Percentiles rank a stretch among this genome's conserved stretches.
Conservation (phyloP, 2,797 vertebrate genomes). For the Steatocranus sp. region DNA sequence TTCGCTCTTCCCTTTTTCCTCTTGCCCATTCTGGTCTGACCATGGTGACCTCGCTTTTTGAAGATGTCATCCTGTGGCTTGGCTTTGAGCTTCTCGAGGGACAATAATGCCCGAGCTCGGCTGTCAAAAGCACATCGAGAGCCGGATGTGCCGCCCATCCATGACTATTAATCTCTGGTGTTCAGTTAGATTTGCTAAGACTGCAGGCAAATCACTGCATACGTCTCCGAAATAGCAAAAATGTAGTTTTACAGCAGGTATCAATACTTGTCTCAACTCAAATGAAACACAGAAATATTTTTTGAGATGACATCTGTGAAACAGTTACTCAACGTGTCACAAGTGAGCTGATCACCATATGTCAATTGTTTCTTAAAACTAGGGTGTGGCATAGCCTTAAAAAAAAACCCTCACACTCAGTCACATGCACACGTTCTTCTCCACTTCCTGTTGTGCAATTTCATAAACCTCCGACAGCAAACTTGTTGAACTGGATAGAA, state of each 20-base stretch:
- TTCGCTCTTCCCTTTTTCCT: not conserved
- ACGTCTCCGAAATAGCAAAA: not conserved
- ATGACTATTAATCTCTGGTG: conserved; percentile 19
- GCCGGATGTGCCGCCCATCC: conserved; percentile 14
- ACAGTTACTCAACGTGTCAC: conserved; percentile 14
- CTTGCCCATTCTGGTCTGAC: conserved; percentile 26
- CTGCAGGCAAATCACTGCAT: conserved; percentile 15
- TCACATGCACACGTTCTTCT: not conserved
- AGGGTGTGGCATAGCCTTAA: conserved; percentile 26
- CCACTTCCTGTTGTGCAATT: conserved; percentile 53
- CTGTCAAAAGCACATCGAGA: conserved; percentile 64
- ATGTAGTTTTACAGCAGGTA: not conserved
- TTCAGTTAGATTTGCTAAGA: conserved; percentile 11
- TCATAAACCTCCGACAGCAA: conserved; percentile 16
- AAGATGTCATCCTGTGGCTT: conserved; percentile 15
- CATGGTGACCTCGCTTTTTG: conserved; percentile 43
- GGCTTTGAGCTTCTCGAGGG: conserved; percentile 21
- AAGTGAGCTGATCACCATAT: not conserved
- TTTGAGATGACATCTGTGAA: conserved; percentile 14
- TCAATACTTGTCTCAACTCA: not conserved
- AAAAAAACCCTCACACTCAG: not conserved
- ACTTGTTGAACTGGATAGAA: conserved; percentile 52
- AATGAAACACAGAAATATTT: not conserved
- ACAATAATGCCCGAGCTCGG: conserved; percentile 13
- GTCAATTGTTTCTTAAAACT: conserved; percentile 11